Base-by-base conservation (phyloP, 2,113 vertebrate species). In the Gila orcuttii region DNA sequence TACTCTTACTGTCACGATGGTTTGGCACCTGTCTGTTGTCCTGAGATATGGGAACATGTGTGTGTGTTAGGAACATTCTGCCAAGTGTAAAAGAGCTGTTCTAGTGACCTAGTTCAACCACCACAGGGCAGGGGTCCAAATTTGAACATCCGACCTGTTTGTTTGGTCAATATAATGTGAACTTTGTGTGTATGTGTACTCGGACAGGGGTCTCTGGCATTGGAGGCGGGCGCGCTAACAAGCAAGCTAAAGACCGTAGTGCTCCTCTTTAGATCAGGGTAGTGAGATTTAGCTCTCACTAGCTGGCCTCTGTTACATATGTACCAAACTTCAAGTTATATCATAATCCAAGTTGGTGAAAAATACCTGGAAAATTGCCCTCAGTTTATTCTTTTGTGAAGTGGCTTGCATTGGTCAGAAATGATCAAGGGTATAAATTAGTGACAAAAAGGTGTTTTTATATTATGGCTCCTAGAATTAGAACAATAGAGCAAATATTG, bases 301-400 rank as follows among this genome's bases (percentile, higher is more conserved):
- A 42, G 42, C 42, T 9, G 42, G 42, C 42, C 42, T 39, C 39
- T 42, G 42, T 42, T 9, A 9, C 8, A 9, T 42, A 42, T 42
- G 39, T 42, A 42, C 11, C 12, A 39, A 42, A 59, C 19, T n/a
- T 79, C 52, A 79, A 33, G 77, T 79, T 79, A 60, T 39, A 79
- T 25, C 3, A 11, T 42, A 60, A 60, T 25, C 33, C 33, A 79
- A 25, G 28, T 78, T 74, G 47, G 2, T 47, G 39, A 74, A 15
- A 74, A 47, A 23, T 47, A 39, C 33, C 33, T 71, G 21, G 19
- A 36, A 36, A 19, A 55, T 21, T 21, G 17, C 52, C 17, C 52
- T 55, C 7, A 11, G 3, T 11, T 23, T 4, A 10, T 31, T 21
- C 17, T 36, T 69, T 69, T 36, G 31, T 21, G 21, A 21, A 39